These are phyloP conservation scores for Brenthis daphne DNA, from an alignment of 2,888 invertebrate genomes.

Conservation along the genomic window DNA sequence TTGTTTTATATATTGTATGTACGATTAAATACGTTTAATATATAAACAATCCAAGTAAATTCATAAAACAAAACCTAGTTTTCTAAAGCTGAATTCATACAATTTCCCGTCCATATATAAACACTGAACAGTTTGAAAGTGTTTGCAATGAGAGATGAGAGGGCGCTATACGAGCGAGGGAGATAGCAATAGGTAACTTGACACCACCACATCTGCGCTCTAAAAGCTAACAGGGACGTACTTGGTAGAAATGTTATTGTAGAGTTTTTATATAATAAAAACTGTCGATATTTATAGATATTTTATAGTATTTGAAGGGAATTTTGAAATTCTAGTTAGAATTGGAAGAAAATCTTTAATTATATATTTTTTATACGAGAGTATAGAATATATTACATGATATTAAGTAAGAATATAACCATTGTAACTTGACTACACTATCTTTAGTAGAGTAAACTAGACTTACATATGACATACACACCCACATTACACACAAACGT, in stretches of 20 bases:
- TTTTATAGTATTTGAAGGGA: too few relatives aligned
- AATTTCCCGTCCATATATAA: conserved; percentile 38
- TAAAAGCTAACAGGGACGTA: conserved; percentile 67
- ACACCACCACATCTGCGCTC: conserved; percentile 74
- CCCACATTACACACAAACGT: too few relatives aligned
- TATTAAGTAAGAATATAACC: too few relatives aligned
- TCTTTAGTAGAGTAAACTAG: too few relatives aligned
- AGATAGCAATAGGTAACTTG: conserved; percentile 59
- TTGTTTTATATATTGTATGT: too few relatives aligned
- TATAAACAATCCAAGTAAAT: neutral
- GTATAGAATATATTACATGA: too few relatives aligned
- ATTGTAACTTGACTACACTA: too few relatives aligned
- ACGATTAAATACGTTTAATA: neutral
- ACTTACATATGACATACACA: too few relatives aligned
- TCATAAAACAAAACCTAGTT: conserved; percentile 3
- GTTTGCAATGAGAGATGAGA: conserved; percentile 47
- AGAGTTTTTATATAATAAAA: neutral
- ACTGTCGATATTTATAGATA: too few relatives aligned
- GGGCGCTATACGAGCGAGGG: conserved; percentile 46
- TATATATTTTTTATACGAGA: too few relatives aligned
- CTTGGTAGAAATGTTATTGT: conserved; percentile 14
- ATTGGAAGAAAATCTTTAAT: too few relatives aligned
- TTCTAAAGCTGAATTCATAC: conserved; percentile 17
- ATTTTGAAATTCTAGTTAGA: too few relatives aligned
- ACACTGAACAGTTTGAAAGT: conserved; percentile 32